Evolutionary conservation across 2,888 invertebrate genomes (phyloP).

Genomic region (Sialis lutaria): DNA sequence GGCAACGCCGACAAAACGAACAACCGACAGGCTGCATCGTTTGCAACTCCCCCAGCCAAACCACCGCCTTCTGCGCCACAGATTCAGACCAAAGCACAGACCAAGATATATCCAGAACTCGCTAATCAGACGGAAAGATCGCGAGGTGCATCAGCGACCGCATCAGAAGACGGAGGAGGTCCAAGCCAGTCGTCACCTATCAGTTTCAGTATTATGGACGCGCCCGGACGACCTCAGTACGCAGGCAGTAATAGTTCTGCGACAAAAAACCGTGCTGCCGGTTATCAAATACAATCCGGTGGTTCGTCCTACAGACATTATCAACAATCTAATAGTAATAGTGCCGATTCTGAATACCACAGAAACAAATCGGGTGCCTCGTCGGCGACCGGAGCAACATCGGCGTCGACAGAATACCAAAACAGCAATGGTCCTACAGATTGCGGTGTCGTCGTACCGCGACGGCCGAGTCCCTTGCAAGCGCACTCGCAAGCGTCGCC

Average conservation of each 20-base stretch:
- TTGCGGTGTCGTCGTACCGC: slow-evolving; percentile 40
- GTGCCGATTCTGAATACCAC: slow-evolving; percentile 42
- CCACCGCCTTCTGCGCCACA: slow-evolving; percentile 23
- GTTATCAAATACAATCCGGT: slow-evolving; percentile 25
- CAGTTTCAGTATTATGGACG: slow-evolving; percentile 60
- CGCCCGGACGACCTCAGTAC: slow-evolving; percentile 43
- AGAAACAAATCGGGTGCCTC: slow-evolving; percentile 41
- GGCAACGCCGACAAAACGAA: slow-evolving; percentile 11
- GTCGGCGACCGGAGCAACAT: slow-evolving; percentile 36
- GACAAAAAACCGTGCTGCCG: slow-evolving; percentile 26
- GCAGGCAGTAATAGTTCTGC: slow-evolving; percentile 33
- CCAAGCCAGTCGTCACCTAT: slow-evolving; percentile 50
- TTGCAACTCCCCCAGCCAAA: slow-evolving; percentile 32
- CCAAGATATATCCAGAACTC: slow-evolving; percentile 60
- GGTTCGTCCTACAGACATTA: slow-evolving; percentile 38
- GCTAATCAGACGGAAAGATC: slow-evolving; percentile 21
- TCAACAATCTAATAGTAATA: slow-evolving; percentile 35
- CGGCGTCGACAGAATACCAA: slow-evolving; percentile 14
- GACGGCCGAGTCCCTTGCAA: slow-evolving; percentile 49
- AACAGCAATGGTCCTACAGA: slow-evolving; percentile 28
- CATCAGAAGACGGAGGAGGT: slow-evolving; percentile 34
- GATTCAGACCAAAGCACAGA: slow-evolving; percentile 60
- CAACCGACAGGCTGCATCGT: slow-evolving; percentile 29
- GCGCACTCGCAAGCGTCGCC: slow-evolving; percentile 57
- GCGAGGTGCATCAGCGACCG: slow-evolving; percentile 19